Evolutionary conservation across 2,888 invertebrate species (phyloP), one percentile per base, ranked within the genome.

Genomic region (Limnephilus rhombicus): DNA sequence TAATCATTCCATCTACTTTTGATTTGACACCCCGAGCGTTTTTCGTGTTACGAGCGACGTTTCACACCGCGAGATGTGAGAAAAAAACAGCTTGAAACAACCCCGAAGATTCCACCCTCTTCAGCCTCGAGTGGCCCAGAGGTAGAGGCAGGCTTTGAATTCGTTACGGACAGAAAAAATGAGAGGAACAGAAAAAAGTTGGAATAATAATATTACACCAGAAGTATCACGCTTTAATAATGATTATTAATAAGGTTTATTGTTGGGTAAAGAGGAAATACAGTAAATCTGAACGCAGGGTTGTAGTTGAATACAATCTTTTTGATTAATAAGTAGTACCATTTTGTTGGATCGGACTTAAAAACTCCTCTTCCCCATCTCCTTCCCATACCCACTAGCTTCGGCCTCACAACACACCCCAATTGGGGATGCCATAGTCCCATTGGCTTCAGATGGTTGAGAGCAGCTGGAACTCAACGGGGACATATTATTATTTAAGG

Each of bases 191-290:
- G 53, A 88, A 88, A 88, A 68, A 88, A 88, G 11, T 31, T 7
- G 24, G 13, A 88, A 34, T 34, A 88, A 31, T 53, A 29, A 68
- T 41, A 29, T n/a, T 49, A 24, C 29, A 41, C 29, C 7, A 29
- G 88, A 41, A 53, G 53, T 41, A 90, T 68, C 90, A n/a, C 85
- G 85, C 68, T 92, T 87, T 93, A 89, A 92, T 92, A 89, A 92
- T 92, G 93, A 92, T 93, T 93, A 93, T 93, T 93, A 93, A 93
- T 93, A 91, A 93, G 93, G 92, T 93, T 93, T 93, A 88, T 81
- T 90, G 90, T 80, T 80, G n/a, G 45, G 2, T 91, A 80, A 12
- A 49, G 31, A 86, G 29, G 41, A 41, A 41, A 45, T 12, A 15
- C 4, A n/a, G 24, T 29, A 9, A 49, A 86, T 86, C 7, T 24